Evolutionary conservation across 53 echinoderm and acorn worm genomes (phyloP).

Genomic region (Astropecten irregularis): DNA sequence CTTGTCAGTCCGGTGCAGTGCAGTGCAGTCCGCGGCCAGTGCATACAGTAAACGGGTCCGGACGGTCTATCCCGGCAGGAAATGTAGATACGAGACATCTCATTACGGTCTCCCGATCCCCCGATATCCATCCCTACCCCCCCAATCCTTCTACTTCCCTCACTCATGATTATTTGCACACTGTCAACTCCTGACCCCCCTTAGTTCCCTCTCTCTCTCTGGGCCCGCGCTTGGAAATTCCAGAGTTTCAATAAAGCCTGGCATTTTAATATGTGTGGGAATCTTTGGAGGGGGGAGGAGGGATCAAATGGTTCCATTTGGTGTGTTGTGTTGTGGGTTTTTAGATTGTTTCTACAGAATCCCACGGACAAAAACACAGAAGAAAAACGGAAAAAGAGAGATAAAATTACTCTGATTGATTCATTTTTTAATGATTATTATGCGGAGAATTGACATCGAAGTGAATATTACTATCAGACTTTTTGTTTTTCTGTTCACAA

Average conservation of each 20-base stretch:
- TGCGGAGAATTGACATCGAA: neutral
- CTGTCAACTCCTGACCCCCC: constrained; percentile 13
- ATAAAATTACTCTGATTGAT: neutral
- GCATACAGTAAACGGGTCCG: too few species aligned
- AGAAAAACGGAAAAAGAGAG: neutral
- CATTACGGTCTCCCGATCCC: neutral
- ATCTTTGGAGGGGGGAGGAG: neutral
- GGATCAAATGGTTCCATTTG: too few species aligned
- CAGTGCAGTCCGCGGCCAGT: too few species aligned
- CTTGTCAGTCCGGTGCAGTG: too few species aligned
- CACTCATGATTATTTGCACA: constrained; percentile 27
- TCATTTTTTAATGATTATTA: neutral
- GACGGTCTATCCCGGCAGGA: too few species aligned
- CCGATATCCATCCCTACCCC: too few species aligned
- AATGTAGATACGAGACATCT: too few species aligned
- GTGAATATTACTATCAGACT: too few species aligned
- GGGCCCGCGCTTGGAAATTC: neutral
- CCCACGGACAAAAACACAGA: neutral
- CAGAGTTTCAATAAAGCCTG: constrained; percentile 33
- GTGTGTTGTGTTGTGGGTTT: neutral
- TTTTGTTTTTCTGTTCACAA: too few species aligned
- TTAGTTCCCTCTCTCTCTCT: neutral
- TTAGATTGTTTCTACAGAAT: neutral
- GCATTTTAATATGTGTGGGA: constrained; percentile 17
- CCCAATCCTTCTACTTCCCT: too few species aligned